phyloP scores from a whole-genome alignment of 53 echinoderm and acorn worm species.

The Paracentrotus lividus region DNA sequence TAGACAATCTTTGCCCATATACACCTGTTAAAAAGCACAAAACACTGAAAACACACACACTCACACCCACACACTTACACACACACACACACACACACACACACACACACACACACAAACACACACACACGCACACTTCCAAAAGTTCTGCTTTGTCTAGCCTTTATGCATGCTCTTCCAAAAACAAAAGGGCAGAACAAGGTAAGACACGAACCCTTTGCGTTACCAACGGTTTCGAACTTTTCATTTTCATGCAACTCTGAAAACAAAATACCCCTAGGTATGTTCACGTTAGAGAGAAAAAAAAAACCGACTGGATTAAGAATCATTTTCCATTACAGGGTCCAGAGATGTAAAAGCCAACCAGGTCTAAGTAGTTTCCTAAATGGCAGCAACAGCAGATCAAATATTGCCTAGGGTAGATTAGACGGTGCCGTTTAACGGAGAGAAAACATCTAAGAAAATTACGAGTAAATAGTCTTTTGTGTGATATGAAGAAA shows the following conservation, averaged over 20 bases:
- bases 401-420: conserved; percentile 70
- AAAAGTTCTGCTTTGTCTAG: no score
- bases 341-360: not conserved
- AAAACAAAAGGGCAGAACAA: not conserved
- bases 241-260: conserved; percentile 38
- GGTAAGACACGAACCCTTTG: not conserved
- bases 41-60: no score
- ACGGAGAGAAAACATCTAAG: conserved; percentile 54
- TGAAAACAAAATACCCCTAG: conserved; percentile 57
- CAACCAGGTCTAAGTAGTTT: not conserved
- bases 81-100: no score
- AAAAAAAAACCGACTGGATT: conserved; percentile 19
- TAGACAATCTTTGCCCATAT: no score
- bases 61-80: no score
- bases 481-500: conserved; percentile 25
- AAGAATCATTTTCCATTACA: conserved; percentile 6
- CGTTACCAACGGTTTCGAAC: not conserved
- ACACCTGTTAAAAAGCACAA: no score
- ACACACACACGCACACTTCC: no score
- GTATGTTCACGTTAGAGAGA: conserved; percentile 39
- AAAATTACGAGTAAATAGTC: conserved; percentile 65
- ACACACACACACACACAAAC: no score
- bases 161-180: not conserved
- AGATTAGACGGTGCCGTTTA: conserved; percentile 41
- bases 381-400: conserved; percentile 72